These are phyloP conservation scores for Monoplex corrugatus DNA, from an alignment of 2,888 invertebrate species.

Conservation along the genomic window DNA sequence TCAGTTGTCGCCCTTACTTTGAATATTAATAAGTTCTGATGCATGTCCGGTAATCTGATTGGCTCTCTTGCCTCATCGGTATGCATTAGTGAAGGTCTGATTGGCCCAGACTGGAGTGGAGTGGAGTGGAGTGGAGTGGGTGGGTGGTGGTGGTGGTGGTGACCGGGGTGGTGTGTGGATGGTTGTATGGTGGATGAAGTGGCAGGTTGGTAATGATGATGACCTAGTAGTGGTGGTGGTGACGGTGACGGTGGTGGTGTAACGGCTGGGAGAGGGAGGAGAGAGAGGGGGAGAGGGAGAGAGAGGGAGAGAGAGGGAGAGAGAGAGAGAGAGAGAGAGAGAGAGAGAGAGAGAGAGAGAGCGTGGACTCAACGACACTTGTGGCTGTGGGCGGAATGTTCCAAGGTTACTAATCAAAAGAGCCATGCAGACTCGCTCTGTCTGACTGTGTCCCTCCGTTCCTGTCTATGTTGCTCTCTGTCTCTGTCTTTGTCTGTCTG, in stretches of 20 bases:
- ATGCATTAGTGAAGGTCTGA: conserved; percentile 52
- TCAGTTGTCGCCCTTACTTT: conserved; percentile 17
- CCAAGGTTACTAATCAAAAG: no score
- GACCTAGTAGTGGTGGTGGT: neutral
- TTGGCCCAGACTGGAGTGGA: neutral
- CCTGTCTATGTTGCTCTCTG: neutral
- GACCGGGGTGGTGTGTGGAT: neutral
- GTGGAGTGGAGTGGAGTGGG: neutral
- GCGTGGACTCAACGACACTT: neutral
- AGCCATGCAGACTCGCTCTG: neutral
- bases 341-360: neutral
- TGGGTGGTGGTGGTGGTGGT: neutral
- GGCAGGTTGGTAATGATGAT: no score
- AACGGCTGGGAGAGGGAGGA: neutral
- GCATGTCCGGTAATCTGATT: conserved; percentile 53
- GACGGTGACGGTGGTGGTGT: neutral
- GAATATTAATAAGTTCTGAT: conserved; percentile 49
- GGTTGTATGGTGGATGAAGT: neutral
- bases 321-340: neutral
- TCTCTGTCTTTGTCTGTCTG: neutral
- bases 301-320: neutral
- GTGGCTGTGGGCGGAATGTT: neutral
- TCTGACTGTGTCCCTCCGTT: neutral
- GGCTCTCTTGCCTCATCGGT: conserved; percentile 47
- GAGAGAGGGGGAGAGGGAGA: neutral